Evolutionary conservation across 1,140 invertebrate genomes (phyloP).

Genomic region (Planococcus citri): DNA sequence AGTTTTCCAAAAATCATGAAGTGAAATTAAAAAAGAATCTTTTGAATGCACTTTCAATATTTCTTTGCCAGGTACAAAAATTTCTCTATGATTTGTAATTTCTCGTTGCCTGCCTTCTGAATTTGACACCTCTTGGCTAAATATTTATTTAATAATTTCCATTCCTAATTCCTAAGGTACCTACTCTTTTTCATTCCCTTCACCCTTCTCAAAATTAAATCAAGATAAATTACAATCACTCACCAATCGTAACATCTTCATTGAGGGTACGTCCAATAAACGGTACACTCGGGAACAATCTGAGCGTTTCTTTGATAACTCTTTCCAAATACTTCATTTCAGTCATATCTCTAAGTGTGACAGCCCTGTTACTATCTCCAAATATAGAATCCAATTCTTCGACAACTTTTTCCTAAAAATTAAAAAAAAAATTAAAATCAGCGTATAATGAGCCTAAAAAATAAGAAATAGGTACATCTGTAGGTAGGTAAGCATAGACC

Average conservation of each 20-base stretch:
- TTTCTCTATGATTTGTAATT: no score
- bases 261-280: constrained; percentile 35
- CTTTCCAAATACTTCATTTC: constrained; percentile 40
- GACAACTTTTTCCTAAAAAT: constrained; percentile 39
- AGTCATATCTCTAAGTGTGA: constrained; percentile 37
- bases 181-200: no score
- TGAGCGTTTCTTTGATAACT: constrained; percentile 35
- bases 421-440: constrained; percentile 14
- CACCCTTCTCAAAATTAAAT: no score
- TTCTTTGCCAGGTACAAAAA: no score
- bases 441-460: not conserved
- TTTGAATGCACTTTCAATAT: no score
- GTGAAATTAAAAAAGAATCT: no score
- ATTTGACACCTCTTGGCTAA: no score
- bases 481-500: constrained; percentile 35
- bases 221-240: no score
- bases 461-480: constrained; percentile 39
- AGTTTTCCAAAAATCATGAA: no score
- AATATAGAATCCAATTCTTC: constrained; percentile 42
- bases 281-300: constrained; percentile 40
- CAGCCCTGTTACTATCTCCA: constrained; percentile 28
- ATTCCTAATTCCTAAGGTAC: not conserved
- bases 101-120: no score
- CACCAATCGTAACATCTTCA: constrained; percentile 29
- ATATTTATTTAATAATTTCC: no score